Evolutionary conservation across 2,888 invertebrate species (phyloP), one percentile per base, ranked within the genome.

Genomic region (Pristionchus maxplancki): DNA sequence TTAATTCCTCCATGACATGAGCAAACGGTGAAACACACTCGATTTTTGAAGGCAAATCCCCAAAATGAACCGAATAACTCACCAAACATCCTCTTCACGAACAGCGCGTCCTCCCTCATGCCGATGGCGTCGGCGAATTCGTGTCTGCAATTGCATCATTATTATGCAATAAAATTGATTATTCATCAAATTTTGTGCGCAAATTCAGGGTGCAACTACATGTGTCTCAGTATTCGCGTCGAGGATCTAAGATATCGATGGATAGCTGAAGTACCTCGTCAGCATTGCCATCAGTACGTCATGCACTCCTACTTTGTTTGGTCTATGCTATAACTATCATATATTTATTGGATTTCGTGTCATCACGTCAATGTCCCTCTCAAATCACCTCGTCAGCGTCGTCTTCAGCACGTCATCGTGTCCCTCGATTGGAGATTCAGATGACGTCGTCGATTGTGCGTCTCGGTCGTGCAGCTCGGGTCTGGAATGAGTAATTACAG

Each of bases 61-160:
- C n/a, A n/a, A n/a, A n/a, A n/a, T n/a, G n/a, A n/a, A n/a, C n/a
- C n/a, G n/a, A n/a, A n/a, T 11, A 28, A n/a, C 78, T 78, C 98
- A 93, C 98, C 98, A 95, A 98, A 98, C 98, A 98, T 98, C 95
- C 98, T 97, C 93, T 97, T 97, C 0, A 98, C 98, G 95, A 98
- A 98, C 88, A 98, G 97, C 37, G 98, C 98, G 93, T 98, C 97
- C 0, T 97, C 96, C 95, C 97, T 97, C 98, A 98, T 98, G 64
- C 98, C 98, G 8, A 98, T 95, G 0, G 98, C 98, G 87, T 97
- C 97, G 0, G 98, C 98, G 94, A 98, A 98, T 95, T 98, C 98
- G 84, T 97, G 96, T 20, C 92, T 89, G 31, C 37, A 89, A 37
- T 20, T 20, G 78, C 28, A 78, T 31, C 20, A 24, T 78, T 28